Base-by-base conservation (phyloP, 2,888 invertebrate genomes). In the Apoda limacodes region DNA sequence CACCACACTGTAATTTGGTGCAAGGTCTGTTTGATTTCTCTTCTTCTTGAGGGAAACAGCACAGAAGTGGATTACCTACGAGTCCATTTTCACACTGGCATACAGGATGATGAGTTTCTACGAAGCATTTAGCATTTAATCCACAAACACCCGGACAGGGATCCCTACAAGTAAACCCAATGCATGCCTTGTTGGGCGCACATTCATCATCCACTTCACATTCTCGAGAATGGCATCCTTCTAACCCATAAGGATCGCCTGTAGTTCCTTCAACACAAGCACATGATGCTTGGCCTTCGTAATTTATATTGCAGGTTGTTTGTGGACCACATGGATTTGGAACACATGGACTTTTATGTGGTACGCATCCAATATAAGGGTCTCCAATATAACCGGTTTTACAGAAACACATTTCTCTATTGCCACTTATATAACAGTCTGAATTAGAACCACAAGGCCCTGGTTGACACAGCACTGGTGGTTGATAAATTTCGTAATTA, bases 121-220 rank as follows among this genome's bases (percentile, higher is more conserved):
- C 89, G 34, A 85, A 83, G 52, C 93, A 93, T 34, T 82, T 76
- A 7, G 93, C 87, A 46, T 88, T 87, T 12, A 87, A 61, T 6
- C 92, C 93, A 58, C 93, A 93, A 12, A 88, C 86, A 25, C 92
- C 92, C 0, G 90, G 88, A 48, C 93, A 93, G 13, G 93, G 92
- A 65, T 93, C 89, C 40, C 85, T 82, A 52, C 94, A 94, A 48
- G 85, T 83, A 55, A 90, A 90, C 15, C 89, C 89, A 55, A 93
- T 88, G 51, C 93, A 93, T 12, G 91, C 89, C 62, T 85, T 85
- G 47, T 85, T 83, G 32, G 78, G 60, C 12, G 85, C 76, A 57
- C 94, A 94, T 57, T 93, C 92, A 30, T 88, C 86, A 54, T 94
- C 91, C 12, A 87, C 83, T 52, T 88, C 86, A 62, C 93, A 93